These are phyloP conservation scores for Chouioia cunea DNA, from an alignment of 2,888 invertebrate species.

Conservation along the genomic window DNA sequence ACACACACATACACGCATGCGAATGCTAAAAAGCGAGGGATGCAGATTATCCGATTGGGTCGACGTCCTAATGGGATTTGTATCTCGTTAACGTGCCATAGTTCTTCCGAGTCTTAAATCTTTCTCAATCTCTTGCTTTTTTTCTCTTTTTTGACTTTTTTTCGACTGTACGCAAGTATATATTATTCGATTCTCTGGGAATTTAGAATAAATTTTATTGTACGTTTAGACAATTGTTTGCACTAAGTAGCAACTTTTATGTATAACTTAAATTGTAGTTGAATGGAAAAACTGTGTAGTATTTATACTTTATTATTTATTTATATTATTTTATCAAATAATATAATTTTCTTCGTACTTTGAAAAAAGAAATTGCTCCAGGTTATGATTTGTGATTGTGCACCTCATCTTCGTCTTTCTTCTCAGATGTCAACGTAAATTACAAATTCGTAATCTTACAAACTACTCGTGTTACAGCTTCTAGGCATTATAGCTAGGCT, in stretches of 20 bases:
- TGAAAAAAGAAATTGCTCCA: too few relatives aligned
- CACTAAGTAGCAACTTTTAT: too few relatives aligned
- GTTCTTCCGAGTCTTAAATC: constrained; percentile 58
- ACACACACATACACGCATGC: constrained; percentile 21
- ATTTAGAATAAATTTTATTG: constrained; percentile 56
- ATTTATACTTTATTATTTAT: not conserved
- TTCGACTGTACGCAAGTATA: constrained; percentile 37
- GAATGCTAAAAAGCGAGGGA: constrained; percentile 37
- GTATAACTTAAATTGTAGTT: too few relatives aligned
- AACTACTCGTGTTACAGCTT: constrained; percentile 32
- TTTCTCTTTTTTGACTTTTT: constrained; percentile 46
- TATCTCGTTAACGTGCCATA: constrained; percentile 69
- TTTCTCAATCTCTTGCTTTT: constrained; percentile 46
- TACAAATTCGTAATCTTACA: constrained; percentile 28
- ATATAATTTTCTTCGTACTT: too few relatives aligned
- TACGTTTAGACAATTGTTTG: not conserved
- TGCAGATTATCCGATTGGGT: constrained; percentile 65
- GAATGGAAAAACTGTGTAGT: too few relatives aligned
- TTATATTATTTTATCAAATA: not conserved
- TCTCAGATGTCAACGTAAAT: constrained; percentile 10
- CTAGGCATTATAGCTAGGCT: not conserved
- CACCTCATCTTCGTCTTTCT: constrained; percentile 16
- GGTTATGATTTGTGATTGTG: too few relatives aligned
- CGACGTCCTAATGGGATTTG: constrained; percentile 68
- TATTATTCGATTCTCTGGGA: constrained; percentile 59